Evolutionary conservation across 2,888 invertebrate species (phyloP).

Genomic region (Lapara coniferarum): DNA sequence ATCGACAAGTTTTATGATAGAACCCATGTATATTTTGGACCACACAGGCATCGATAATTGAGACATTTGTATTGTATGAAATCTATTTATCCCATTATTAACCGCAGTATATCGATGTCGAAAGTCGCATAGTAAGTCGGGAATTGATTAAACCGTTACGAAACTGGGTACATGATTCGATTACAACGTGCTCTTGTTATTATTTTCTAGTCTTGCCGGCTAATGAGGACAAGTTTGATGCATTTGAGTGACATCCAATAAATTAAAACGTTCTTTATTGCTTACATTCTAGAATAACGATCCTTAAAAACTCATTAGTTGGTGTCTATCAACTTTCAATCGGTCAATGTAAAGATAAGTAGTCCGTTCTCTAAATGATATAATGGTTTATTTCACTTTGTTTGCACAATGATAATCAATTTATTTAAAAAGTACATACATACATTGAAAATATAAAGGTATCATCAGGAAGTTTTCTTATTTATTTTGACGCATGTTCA

Average conservation of each 20-base stretch:
- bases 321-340: conserved; percentile 23
- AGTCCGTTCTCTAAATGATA: conserved; percentile 3
- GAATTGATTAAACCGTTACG: conserved; percentile 54
- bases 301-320: conserved; percentile 19
- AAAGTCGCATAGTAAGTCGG: conserved; percentile 47
- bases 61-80: conserved; percentile 71
- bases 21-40: conserved; percentile 65
- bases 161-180: conserved; percentile 51
- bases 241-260: conserved; percentile 47
- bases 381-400: background rate
- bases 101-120: conserved; percentile 49
- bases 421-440: background rate
- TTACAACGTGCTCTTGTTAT: conserved; percentile 68
- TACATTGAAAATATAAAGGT: no score
- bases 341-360: conserved; percentile 6
- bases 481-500: background rate
- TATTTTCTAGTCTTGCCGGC: conserved; percentile 59
- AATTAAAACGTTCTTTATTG: conserved; percentile 44
- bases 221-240: conserved; percentile 56
- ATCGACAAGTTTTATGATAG: conserved; percentile 69
- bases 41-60: conserved; percentile 76
- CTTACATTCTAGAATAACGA: conserved; percentile 15
- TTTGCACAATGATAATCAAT: no score
- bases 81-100: conserved; percentile 56
- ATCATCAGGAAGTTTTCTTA: background rate